Evolutionary conservation across 2,888 invertebrate species (phyloP), one percentile per base, ranked within the genome.

Genomic region (Melipona beecheii): DNA sequence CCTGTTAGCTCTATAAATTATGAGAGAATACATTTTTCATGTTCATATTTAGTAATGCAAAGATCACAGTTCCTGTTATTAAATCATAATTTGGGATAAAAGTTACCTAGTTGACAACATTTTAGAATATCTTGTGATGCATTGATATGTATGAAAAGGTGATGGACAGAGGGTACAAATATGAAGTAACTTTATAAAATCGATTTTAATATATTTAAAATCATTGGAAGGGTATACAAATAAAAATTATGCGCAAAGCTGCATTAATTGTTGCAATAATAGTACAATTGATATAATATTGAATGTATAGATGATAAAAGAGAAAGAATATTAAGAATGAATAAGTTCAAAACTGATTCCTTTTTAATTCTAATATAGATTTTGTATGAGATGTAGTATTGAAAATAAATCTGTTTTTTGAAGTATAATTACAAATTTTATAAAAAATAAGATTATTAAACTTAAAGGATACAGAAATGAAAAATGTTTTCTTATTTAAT

Each of bases 331-430:
- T 85, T 36, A 43, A 43, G 73, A 78, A 89, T 75, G 78, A 90
- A 85, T 80, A 89, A 84, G 75, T 88, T 87, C 74, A 68, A 87
- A 84, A 81, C 84, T 80, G 86, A 87, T 90, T 90, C 84, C 86
- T 90, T 88, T 89, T 90, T 90, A 87, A 90, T 90, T 89, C 86
- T 90, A 88, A 89, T 90, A 89, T 93, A 93, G 91, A 91, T 93
- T 93, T 93, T 93, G 90, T 93, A 93, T 92, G 91, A 89, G 88
- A 90, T 91, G 89, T 92, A 90, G 90, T 86, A 89, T 86, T 88
- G 85, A 83, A 91, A 93, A 92, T 92, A 93, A 93, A 92, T 91
- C 90, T 92, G 91, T 89, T 92, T 56, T 91, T 92, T 92, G 86
- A 91, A 92, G 78, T 91, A 92, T 77, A 85, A 81, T 75, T 58